Conservation (phyloP, 2,888 invertebrate genomes). For the Dilophus febrilis region DNA sequence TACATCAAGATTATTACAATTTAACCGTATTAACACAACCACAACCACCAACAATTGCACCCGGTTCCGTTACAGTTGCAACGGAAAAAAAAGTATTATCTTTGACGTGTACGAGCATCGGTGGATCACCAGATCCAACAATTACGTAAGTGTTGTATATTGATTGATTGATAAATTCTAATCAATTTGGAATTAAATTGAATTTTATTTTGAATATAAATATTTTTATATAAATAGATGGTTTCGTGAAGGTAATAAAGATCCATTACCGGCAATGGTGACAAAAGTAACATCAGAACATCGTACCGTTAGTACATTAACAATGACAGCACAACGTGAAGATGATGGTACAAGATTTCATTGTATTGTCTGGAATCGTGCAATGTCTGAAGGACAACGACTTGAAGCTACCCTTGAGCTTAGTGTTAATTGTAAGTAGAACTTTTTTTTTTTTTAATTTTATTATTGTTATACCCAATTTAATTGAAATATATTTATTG, state of each 20-base stretch:
- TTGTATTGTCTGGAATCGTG: slow-evolving; percentile 80
- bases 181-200: background rate
- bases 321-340: slow-evolving; percentile 59
- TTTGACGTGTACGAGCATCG: slow-evolving; percentile 63
- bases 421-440: slow-evolving; percentile 75
- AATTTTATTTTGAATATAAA: background rate
- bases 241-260: slow-evolving; percentile 61
- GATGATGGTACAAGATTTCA: slow-evolving; percentile 72
- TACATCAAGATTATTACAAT: slow-evolving; percentile 68
- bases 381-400: slow-evolving; percentile 65
- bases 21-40: slow-evolving; percentile 77
- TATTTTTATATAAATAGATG: slow-evolving; percentile 33
- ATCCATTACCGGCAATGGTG: slow-evolving; percentile 52
- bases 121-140: slow-evolving; percentile 80
- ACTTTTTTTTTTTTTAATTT: slow-evolving; percentile 8
- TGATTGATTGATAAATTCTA: slow-evolving; percentile 1
- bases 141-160: slow-evolving; percentile 39
- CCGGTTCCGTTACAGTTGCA: slow-evolving; percentile 57
- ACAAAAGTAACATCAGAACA: slow-evolving; percentile 55
- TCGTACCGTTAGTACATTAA: slow-evolving; percentile 57
- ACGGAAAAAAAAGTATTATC: slow-evolving; percentile 66
- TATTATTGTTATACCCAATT: too few species aligned
- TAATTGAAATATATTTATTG: too few species aligned
- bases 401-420: slow-evolving; percentile 63
- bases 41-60: slow-evolving; percentile 59